Base-by-base conservation (phyloP, 1,140 invertebrate genomes). In the Tetragonula clypearis region DNA sequence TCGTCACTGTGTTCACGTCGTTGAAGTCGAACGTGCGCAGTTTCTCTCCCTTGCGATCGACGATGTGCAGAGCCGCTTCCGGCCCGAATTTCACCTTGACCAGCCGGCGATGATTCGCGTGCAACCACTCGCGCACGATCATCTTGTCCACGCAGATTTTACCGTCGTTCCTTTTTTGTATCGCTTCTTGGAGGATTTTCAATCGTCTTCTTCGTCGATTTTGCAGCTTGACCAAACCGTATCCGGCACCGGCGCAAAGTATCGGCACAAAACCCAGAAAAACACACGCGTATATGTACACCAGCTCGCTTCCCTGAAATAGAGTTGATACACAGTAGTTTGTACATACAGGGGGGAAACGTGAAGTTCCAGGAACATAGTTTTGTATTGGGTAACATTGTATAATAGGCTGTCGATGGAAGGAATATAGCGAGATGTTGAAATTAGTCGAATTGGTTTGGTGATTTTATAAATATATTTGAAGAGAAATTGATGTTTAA, bases 221-320 rank as follows among this genome's bases (percentile, higher is more conserved):
- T 93, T 99, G 98, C 62, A 98, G 94, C 93, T 99, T 99, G 0
- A 99, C 98, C 0, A 99, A 97, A 30, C 98, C 97, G 91, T 99
- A 99, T 0, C 97, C 98, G 2, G 98, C 98, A n/a, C 97, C 98
- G 8, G 98, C 98, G 90, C 98, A 98, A 72, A 99, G 92, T 17
- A 99, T 97, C 23, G 99, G 99, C 49, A 99, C 97, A 92, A 98
- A 99, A 5, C 96, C 97, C 14, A 99, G 95, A 80, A 98, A 97
- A 6, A 99, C 96, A 88, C 98, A 99, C 0, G 97, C 98, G 95
- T 99, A 99, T 88, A 99, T 99, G 95, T 99, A 99, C 4, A 98
- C 97, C 71, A 99, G 96, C 94, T 99, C 99, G 92, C 98, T 99
- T 35, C 99, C 99, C 96, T 98, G 96, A 80, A 97, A 95, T 35